Base-by-base conservation (phyloP, 2,797 vertebrate species). In the Adrianichthys oophorus region DNA sequence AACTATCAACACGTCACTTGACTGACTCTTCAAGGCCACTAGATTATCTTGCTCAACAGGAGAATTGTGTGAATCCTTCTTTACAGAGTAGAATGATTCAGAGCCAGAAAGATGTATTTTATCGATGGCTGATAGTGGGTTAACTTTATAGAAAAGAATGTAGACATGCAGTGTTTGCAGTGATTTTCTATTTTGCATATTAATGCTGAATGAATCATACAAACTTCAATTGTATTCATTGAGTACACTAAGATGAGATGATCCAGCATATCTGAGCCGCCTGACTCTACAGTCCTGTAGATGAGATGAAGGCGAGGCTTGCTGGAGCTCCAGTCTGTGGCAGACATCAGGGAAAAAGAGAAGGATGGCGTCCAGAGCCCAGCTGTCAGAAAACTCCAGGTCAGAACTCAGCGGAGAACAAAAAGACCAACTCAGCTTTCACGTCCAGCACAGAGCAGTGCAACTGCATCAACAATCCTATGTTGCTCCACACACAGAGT, bases 331-430 rank as follows among this genome's bases (percentile, higher is more conserved):
- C 32, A 44, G 74, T 68, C 71, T 55, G 56, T 45, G 42, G 24
- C 47, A 17, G 19, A 57, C 62, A 52, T 67, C 63, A 59, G 37
- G 55, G 47, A 41, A 53, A 29, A 15, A n/a, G 23, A 15, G 60
- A 13, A 23, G 24, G 40, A 17, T 41, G 7, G 32, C 16, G 51
- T 51, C 56, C 45, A 51, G 53, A 57, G 57, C 66, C 0, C 41
- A 80, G 65, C 73, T 74, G 69, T 75, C 66, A 85, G 63, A 60
- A 68, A 55, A 52, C 55, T 62, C 45, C 3, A 23, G 72, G 72
- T 79, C 70, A 72, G 66, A 67, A 54, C 62, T 53, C 44, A 42
- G 15, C 1, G 21, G 64, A 54, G 48, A 52, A 47, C 41, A 37
- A 73, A 68, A 70, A 42, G 41, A 74, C 52, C 41, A 46, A 41